Evolutionary conservation across 2,113 vertebrate species (phyloP).

Genomic region (Channa maculata): DNA sequence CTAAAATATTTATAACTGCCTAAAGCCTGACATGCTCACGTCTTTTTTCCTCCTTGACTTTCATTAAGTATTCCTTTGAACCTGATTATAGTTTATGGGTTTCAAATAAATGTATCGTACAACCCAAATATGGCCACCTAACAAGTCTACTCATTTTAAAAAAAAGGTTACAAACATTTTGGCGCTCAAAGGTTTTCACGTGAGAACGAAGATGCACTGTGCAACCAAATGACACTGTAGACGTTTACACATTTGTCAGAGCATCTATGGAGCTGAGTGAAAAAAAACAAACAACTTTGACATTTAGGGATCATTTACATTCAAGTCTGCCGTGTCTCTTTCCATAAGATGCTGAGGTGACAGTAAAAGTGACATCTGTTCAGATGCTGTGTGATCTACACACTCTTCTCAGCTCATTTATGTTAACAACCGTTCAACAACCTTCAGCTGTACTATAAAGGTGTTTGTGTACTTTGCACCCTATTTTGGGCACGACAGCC

Average conservation of each 20-base stretch:
- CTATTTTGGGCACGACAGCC: background rate
- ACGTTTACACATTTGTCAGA: background rate
- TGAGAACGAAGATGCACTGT: background rate
- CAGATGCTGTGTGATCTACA: slow-evolving; percentile 11
- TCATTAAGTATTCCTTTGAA: too few species aligned
- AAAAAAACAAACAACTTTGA: slow-evolving; percentile 28
- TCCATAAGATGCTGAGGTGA: slow-evolving; percentile 14
- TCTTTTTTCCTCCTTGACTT: too few species aligned
- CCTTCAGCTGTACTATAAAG: background rate
- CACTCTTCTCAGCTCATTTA: slow-evolving; percentile 6
- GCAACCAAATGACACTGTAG: background rate
- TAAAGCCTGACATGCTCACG: too few species aligned
- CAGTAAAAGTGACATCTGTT: slow-evolving; percentile 4
- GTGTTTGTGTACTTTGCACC: background rate
- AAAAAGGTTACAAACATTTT: too few species aligned
- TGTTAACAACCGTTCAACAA: background rate
- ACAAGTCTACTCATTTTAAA: too few species aligned
- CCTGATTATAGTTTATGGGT: too few species aligned
- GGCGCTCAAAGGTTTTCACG: background rate
- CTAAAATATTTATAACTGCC: too few species aligned
- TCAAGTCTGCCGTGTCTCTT: slow-evolving; percentile 1
- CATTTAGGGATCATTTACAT: slow-evolving; percentile 42
- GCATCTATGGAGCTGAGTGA: slow-evolving; percentile 13
- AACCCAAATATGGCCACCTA: too few species aligned
- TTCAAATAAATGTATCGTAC: too few species aligned